Evolutionary conservation across 2,113 vertebrate species (phyloP).

Genomic region (Grammomys dolichurus): DNA sequence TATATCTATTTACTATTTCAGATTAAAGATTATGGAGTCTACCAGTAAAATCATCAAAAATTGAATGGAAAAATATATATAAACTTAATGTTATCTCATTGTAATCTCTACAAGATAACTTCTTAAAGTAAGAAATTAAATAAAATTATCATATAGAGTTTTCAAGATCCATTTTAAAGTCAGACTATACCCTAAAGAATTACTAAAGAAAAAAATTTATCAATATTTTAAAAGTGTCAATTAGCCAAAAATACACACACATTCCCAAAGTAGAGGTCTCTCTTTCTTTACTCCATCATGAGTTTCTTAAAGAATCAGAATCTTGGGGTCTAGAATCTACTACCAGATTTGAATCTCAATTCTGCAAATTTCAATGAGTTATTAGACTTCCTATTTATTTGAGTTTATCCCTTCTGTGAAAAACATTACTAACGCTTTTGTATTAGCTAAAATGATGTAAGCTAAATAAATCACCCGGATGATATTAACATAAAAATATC

Average conservation of each 20-base stretch:
- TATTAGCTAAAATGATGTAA: not conserved
- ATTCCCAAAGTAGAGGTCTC: not conserved
- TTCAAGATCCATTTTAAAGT: not conserved
- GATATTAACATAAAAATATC: not conserved
- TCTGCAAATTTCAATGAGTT: not conserved
- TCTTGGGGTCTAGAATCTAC: not conserved
- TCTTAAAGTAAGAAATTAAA: not conserved
- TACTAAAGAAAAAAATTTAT: not conserved
- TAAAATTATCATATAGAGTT: not conserved
- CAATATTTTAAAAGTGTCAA: not conserved
- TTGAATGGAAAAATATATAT: not conserved
- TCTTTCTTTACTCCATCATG: not conserved
- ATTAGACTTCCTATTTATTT: not conserved
- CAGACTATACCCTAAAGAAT: not conserved
- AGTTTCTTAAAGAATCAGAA: not conserved
- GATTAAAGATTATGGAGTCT: not conserved
- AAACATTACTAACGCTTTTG: not conserved
- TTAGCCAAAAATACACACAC: not conserved
- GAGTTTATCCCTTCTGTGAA: not conserved
- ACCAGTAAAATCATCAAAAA: not conserved
- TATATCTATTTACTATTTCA: not conserved
- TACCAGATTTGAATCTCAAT: not conserved
- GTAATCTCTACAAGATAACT: not conserved
- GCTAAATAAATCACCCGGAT: not conserved
- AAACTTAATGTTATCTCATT: not conserved